Evolutionary conservation across 2,797 vertebrate species (phyloP), one percentile per base, ranked within the genome.

Genomic region (Zalophus californianus): DNA sequence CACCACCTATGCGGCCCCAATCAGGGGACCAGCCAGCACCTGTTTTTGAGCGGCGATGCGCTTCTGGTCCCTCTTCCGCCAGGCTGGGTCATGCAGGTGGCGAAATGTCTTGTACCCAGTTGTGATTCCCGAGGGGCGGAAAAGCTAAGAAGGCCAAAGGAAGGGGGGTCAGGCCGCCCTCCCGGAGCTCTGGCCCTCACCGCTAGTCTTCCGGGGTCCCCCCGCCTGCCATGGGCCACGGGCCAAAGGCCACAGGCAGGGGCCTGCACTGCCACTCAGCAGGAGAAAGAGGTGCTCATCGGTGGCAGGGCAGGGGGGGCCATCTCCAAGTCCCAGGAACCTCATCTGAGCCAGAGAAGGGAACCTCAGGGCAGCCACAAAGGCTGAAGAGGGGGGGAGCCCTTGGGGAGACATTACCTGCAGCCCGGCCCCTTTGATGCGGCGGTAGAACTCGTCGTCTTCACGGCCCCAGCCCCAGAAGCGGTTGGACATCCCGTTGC

Each of bases 401-500:
- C 50, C 1, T 0, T 0, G 3, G 3, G 79, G 29, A n/a, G 91
- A 11, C 18, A 82, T 98, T 97, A 99, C 99, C 99, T 99, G 99
- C 38, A 99, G 98, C 72, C 99, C 99, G 0, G 99, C 99, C 98
- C 99, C 99, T 98, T 98, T 99, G 85, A 99, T 99, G 66, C 99
- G 98, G 50, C 99, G 98, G 98, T 99, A 99, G 98, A 99, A 99
- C 98, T 99, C 99, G 0, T 99, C 99, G 0, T 99, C 99, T 97
- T 99, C 99, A 38, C 99, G 98, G 82, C 99, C 99, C 99, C 99
- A 99, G 82, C 99, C 99, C 99, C 99, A 99, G 98, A 99, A 99
- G 90, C 99, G 99, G 98, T 99, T 99, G 5, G 99, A 99, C 99
- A 99, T 99, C 80, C 99, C 99, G 0, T 99, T 99, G 98, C 99